phyloP scores from a whole-genome alignment of 2,113 vertebrate genomes.

The Chloroceryle aenea region DNA sequence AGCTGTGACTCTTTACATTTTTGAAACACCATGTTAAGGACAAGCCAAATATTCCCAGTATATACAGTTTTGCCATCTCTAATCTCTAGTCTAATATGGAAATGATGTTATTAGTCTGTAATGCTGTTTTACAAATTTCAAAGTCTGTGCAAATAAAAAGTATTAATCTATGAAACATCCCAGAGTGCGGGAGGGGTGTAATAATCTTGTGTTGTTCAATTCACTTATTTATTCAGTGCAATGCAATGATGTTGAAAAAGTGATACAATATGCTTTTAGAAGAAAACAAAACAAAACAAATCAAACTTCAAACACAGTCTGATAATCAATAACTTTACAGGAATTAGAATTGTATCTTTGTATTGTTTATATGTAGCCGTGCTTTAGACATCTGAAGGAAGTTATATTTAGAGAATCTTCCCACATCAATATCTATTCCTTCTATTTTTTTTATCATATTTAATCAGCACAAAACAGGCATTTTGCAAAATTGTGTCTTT shows the following conservation, averaged over 20 bases:
- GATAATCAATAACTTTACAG: not conserved
- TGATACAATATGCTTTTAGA: not conserved
- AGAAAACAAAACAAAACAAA: not conserved
- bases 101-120: not conserved
- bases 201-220: not conserved
- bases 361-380: not conserved
- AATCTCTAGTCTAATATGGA: not conserved
- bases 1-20: not conserved
- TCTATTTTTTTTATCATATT: not conserved
- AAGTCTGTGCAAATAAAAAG: not conserved
- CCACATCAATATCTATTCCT: not conserved
- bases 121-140: not conserved
- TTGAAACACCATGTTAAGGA: not conserved
- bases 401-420: not conserved
- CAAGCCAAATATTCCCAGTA: not conserved
- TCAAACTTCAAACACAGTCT: not conserved
- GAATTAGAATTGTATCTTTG: not conserved
- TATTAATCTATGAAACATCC: not conserved
- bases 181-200: rapidly evolving
- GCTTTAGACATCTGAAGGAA: not conserved
- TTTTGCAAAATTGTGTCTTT: not conserved
- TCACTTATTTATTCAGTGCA: not conserved
- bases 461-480: not conserved
- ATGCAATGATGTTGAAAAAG: not conserved
- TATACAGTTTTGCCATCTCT: not conserved